A percentile compares a stretch with the other conserved stretches of the same genome.
These are phyloP conservation scores for Physella acuta DNA, from an alignment of 1,140 invertebrate species.

Conservation along the genomic window DNA sequence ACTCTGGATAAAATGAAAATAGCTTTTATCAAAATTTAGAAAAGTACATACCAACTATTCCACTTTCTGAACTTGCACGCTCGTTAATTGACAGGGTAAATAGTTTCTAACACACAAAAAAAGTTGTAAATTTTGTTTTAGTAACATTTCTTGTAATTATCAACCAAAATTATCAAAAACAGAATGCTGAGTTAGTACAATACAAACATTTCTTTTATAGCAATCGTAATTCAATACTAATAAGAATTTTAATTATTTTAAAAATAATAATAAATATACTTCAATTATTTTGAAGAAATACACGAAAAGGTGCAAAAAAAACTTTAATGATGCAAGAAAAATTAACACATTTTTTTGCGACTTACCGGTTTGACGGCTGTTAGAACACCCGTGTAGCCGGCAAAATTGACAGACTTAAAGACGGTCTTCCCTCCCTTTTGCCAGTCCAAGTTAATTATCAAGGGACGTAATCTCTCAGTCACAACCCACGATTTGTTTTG, in stretches of 20 bases:
- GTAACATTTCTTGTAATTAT: too few species aligned
- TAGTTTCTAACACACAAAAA: too few species aligned
- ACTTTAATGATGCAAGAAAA: background rate
- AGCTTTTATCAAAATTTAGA: too few species aligned
- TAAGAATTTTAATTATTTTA: background rate
- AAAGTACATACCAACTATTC: background rate
- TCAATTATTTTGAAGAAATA: background rate
- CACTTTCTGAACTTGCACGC: background rate
- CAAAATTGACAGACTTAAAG: slow-evolving; percentile 65
- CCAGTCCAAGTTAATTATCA: slow-evolving; percentile 64
- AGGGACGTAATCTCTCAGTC: slow-evolving; percentile 62
- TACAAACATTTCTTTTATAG: too few species aligned
- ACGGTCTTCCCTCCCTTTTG: slow-evolving; percentile 59
- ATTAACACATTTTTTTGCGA: slow-evolving; percentile 10
- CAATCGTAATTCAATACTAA: background rate
- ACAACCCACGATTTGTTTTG: slow-evolving; percentile 64
- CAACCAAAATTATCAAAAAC: too few species aligned
- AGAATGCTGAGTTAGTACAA: too few species aligned
- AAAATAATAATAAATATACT: background rate
- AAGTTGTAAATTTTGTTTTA: too few species aligned
- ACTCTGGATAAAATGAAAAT: too few species aligned
- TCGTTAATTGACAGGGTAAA: background rate
- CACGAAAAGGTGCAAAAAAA: background rate
- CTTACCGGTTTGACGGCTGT: slow-evolving; percentile 64
- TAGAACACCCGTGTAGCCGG: slow-evolving; percentile 66